Evolutionary conservation across 2,888 invertebrate species (phyloP), one percentile per base, ranked within the genome.

Genomic region (Lasius platythorax): DNA sequence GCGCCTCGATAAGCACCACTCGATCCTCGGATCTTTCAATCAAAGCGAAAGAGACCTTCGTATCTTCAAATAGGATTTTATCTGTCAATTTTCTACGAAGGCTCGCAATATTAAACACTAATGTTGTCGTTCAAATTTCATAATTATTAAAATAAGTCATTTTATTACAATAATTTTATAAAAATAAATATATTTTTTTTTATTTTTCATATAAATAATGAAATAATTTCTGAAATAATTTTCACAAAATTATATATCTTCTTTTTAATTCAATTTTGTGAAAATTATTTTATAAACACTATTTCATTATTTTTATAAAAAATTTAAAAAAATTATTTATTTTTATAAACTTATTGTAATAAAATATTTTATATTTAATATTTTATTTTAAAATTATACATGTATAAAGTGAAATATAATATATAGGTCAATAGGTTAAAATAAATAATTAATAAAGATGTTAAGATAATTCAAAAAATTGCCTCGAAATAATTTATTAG

Each of bases 51-150:
- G 50, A 66, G 50, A 66, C 6, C 28, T 53, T 66, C 11, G 11
- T 81, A 63, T 81, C 15, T 30, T 73, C 18, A 15, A 37, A 53
- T 11, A 64, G 30, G 0, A 68, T 33, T 23, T 23, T 8, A 46
- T 74, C 66, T 66, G 67, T 61, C 72, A 56, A 64, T 67, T 67
- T 64, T 73, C 8, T n/a, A 6, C 8, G 50, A 53, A 53, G 8
- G 6, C 50, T n/a, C 50, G 50, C 50, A 18, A 50, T 50, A 50
- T 50, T 53, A 53, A 53, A 53, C 8, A n/a, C 18, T 50, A 50
- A 18, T n/a, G n/a, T 53, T n/a, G n/a, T 50, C 50, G 18, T 50
- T 8, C 5, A 37, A 23, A 30, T 23, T 12, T 66, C 8, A 30
- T n/a, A n/a, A 43, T 40, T 61, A 12, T 28, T 30, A 15, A 33